Conservation (phyloP, 2,888 invertebrate species). For the Drosophila mulleri region DNA sequence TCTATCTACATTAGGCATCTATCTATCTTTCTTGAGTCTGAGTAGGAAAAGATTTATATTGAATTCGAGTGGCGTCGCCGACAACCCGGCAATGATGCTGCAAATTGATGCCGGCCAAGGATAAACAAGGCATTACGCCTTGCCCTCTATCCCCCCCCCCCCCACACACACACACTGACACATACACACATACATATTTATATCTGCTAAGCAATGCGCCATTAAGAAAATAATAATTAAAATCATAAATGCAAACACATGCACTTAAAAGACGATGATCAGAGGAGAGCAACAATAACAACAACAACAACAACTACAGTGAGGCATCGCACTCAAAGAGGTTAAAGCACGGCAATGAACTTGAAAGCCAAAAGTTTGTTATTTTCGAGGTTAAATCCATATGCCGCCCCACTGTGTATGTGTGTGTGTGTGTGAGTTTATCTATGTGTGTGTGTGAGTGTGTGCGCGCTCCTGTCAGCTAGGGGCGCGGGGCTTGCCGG, state of each 20-base stretch:
- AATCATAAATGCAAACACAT: conserved; percentile 50
- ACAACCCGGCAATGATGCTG: conserved; percentile 10
- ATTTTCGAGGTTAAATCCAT: conserved; percentile 63
- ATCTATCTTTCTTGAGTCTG: neutral
- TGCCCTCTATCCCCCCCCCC: neutral
- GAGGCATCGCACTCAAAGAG: conserved; percentile 67
- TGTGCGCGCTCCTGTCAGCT: neutral
- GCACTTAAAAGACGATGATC: conserved; percentile 39
- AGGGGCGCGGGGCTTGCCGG: conserved; percentile 7
- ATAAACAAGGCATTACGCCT: conserved; percentile 6
- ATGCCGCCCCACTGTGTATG: conserved; percentile 23
- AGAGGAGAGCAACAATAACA: conserved; percentile 1
- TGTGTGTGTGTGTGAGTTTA: conserved; percentile 12
- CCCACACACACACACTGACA: neutral
- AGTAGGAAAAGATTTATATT: conserved; percentile 1
- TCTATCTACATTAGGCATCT: neutral
- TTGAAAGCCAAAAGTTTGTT: conserved; percentile 64
- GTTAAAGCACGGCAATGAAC: conserved; percentile 74
- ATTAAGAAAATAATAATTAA: conserved; percentile 32
- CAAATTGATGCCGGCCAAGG: conserved; percentile 20
- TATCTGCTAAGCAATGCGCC: conserved; percentile 17
- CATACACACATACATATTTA: neutral
- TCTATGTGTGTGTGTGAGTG: conserved; percentile 2
- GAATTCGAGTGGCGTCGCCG: neutral
- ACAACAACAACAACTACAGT: conserved; percentile 14